These are phyloP conservation scores for Heliconius ethilla DNA, from an alignment of 2,888 invertebrate genomes.

Conservation along the genomic window DNA sequence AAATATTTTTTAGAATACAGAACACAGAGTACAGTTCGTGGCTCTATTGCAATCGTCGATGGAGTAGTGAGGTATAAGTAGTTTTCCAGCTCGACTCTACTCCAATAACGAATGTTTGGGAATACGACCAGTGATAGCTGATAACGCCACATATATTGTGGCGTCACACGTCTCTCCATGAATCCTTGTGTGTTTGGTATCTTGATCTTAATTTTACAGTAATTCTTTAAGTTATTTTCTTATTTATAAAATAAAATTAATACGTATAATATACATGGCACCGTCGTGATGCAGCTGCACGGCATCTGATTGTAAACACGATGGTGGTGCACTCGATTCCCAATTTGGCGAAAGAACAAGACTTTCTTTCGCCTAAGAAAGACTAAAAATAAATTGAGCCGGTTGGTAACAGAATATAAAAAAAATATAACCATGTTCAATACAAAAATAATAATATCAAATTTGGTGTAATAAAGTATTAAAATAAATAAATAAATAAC, in stretches of 20 bases:
- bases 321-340: not conserved
- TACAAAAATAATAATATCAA: too few species aligned
- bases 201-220: not conserved
- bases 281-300: too few species aligned
- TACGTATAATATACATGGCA: too few species aligned
- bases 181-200: constrained; percentile 11
- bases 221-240: not conserved
- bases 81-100: constrained; percentile 24
- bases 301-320: not conserved
- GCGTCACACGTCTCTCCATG: constrained; percentile 10
- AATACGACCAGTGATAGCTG: constrained; percentile 19
- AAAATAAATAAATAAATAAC: too few species aligned
- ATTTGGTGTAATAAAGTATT: too few species aligned
- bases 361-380: too few species aligned
- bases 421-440: too few species aligned
- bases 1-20: not conserved
- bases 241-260: too few species aligned
- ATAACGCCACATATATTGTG: constrained; percentile 23
- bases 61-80: constrained; percentile 36
- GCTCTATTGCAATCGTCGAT: constrained; percentile 32
- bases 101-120: constrained; percentile 31
- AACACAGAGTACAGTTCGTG: not conserved
- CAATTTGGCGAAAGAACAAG: too few species aligned
- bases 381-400: too few species aligned
- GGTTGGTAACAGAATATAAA: too few species aligned